Base-by-base conservation (phyloP, 2,888 invertebrate species). In the Idaea straminata region DNA sequence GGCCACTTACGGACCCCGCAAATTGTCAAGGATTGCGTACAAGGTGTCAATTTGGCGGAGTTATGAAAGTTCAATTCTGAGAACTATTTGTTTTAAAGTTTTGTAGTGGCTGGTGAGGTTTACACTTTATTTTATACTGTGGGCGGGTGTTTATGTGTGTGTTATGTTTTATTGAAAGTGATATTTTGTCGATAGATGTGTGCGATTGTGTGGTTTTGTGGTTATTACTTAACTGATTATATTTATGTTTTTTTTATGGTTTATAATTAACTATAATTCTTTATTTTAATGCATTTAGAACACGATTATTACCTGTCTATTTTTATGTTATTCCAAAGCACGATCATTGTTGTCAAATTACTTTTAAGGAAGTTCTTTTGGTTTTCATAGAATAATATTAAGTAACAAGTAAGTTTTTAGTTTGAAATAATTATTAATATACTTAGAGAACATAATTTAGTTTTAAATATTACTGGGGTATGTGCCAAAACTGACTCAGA, bases 41-140 rank as follows among this genome's bases (percentile, higher is more conserved):
- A 91, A 92, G 92, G 92, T 92, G 92, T 92, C 92, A 92, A 92
- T 92, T 92, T 92, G 87, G 89, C 78, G 83, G 83, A 92, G 91
- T 92, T 91, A 92, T 92, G 92, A 91, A 91, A 92, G 88, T 83
- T 83, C 80, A 79, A 80, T 92, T 91, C 92, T 86, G 62, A 81
- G 92, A 92, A 91, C 88, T 91, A 91, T 91, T 92, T 92, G 92
- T 91, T 92, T 91, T 90, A 82, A 85, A 87, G 82, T 83, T 84
- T 82, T 82, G 80, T 81, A 80, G 80, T 78, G 80, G 77, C 72
- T 77, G 72, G 77, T 76, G 75, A 72, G 75, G 81, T 82, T 86
- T 87, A 84, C 83, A 81, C 83, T 82, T 88, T 88, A 85, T 88
- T 86, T 85, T 81, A 85, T 82, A 64, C 80, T 82, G 84, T 85